phyloP scores from a whole-genome alignment of 2,113 vertebrate species.

The Nasalis larvatus region DNA sequence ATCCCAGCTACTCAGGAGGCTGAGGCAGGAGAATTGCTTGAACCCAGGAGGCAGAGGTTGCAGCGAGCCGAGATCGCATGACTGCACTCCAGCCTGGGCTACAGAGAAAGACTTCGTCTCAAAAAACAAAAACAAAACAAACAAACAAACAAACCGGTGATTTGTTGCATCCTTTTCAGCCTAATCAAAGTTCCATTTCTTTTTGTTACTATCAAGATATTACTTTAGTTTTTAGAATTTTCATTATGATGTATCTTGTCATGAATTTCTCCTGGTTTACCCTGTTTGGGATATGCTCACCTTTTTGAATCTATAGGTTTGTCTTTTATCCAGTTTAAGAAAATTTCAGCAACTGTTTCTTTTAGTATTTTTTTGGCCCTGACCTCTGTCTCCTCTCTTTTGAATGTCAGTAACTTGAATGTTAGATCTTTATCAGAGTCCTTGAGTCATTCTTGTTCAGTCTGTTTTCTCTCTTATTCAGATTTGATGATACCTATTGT shows the following conservation, averaged over 20 bases:
- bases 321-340: background rate
- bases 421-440: background rate
- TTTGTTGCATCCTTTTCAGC: background rate
- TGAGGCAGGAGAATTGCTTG: no score
- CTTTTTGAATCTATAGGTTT: background rate
- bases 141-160: no score
- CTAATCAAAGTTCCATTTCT: background rate
- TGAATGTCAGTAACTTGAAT: background rate
- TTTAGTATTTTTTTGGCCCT: background rate
- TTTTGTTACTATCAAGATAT: background rate
- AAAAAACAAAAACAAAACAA: no score
- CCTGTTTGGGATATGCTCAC: background rate
- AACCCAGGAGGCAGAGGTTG: no score
- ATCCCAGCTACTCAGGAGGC: no score
- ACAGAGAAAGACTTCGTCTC: no score
- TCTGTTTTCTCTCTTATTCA: background rate
- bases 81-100: no score
- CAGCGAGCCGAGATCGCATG: accelerated
- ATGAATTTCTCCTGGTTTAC: background rate
- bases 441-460: background rate
- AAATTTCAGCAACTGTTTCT: background rate
- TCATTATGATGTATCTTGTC: background rate
- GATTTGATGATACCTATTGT: background rate
- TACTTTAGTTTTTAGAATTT: background rate
- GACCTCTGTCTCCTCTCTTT: background rate